Conservation (phyloP, 2,113 vertebrate genomes). For the Calonectris borealis region DNA sequence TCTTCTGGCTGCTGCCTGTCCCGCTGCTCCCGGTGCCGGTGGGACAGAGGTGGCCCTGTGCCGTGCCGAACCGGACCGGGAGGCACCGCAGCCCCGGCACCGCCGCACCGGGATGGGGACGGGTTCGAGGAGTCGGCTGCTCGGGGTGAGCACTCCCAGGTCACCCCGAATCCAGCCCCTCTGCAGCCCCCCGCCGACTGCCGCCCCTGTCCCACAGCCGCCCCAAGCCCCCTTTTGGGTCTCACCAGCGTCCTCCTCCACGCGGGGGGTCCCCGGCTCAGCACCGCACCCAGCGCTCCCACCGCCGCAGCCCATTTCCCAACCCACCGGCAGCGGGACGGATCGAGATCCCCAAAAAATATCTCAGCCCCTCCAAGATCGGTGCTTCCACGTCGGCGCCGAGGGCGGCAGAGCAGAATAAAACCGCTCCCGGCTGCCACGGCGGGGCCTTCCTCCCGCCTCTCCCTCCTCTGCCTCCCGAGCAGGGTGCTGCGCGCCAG, state of each 20-base stretch:
- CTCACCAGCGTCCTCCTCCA: not conserved
- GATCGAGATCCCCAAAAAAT: not conserved
- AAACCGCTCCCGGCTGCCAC: not conserved
- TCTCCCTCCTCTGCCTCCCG: not conserved
- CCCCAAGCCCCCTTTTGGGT: no score
- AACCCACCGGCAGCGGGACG: not conserved
- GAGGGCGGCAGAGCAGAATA: not conserved
- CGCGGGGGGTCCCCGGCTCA: not conserved
- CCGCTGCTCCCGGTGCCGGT: not conserved
- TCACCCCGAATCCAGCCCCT: not conserved
- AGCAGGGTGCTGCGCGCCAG: not conserved
- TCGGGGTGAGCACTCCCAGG: not conserved
- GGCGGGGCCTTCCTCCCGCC: not conserved
- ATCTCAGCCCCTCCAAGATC: not conserved
- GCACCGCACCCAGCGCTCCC: not conserved
- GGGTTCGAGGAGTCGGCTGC: not conserved
- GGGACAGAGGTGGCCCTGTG: not conserved
- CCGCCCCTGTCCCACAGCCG: not conserved
- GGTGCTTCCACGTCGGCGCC: rapidly evolving
- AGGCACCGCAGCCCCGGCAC: not conserved
- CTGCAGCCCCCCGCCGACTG: rapidly evolving
- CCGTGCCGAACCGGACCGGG: rapidly evolving
- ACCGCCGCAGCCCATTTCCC: not conserved
- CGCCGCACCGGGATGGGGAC: rapidly evolving
- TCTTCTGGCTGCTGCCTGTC: not conserved